Evolutionary conservation across 1,140 invertebrate species (phyloP).

Genomic region (Drosophila prosaltans): DNA sequence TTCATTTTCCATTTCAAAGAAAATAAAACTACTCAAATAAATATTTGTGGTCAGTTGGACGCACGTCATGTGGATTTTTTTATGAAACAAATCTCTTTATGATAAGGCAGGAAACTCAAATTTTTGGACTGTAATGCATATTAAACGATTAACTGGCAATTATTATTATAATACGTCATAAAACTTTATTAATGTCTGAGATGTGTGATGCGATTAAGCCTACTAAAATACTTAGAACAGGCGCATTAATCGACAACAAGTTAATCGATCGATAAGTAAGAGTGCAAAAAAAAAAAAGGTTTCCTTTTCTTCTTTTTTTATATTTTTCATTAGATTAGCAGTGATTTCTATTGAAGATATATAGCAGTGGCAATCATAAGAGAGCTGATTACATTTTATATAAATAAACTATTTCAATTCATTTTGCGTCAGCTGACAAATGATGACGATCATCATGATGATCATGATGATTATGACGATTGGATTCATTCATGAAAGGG

Average conservation of each 20-base stretch:
- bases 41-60: background rate
- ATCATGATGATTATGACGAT: no score
- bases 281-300: background rate
- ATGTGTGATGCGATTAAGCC: conserved; percentile 42
- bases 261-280: background rate
- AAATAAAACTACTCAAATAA: no score
- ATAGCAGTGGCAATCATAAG: background rate
- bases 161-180: conserved; percentile 24
- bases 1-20: no score
- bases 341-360: conserved; percentile 47
- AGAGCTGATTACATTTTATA: conserved; percentile 12
- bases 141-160: conserved; percentile 68
- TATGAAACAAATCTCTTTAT: conserved; percentile 6
- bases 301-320: background rate
- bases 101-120: background rate
- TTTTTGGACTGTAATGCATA: conserved; percentile 31
- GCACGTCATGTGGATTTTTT: conserved; percentile 8
- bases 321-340: conserved; percentile 39
- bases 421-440: conserved; percentile 8
- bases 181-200: conserved; percentile 27
- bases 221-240: conserved; percentile 25
- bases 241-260: conserved; percentile 22
- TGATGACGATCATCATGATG: no score
- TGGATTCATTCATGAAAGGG: background rate
- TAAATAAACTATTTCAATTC: background rate